phyloP scores from a whole-genome alignment of 1,140 invertebrate genomes.

The Lordiphosa mommai region DNA sequence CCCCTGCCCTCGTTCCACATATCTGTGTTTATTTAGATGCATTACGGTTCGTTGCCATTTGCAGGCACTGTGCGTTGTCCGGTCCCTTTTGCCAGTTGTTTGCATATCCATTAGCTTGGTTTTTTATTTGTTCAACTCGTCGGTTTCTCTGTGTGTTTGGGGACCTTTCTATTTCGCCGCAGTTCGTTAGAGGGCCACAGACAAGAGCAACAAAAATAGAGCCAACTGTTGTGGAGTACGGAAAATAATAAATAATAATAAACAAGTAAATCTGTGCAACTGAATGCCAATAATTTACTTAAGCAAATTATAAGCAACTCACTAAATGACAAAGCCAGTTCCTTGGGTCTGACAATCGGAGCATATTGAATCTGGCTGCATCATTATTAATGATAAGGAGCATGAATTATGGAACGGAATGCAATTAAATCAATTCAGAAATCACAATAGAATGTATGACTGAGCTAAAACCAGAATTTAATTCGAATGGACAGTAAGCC shows the following conservation, averaged over 20 bases:
- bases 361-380: conserved; percentile 1
- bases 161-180: conserved; percentile 19
- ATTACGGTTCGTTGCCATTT: conserved; percentile 51
- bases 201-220: neutral
- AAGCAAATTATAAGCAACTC: conserved; percentile 5
- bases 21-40: conserved; percentile 63
- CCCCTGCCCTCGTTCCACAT: conserved; percentile 1
- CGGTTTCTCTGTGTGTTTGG: conserved; percentile 13
- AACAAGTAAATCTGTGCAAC: conserved; percentile 20
- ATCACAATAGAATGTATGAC: too few species aligned
- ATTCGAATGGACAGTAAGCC: too few species aligned
- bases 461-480: too few species aligned
- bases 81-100: conserved; percentile 51
- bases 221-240: neutral
- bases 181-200: conserved; percentile 24
- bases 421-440: neutral
- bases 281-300: conserved; percentile 3
- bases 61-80: conserved; percentile 42
- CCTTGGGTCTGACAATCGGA: neutral
- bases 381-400: conserved; percentile 8
- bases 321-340: conserved; percentile 11
- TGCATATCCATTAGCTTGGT: conserved; percentile 54
- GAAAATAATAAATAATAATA: conserved; percentile 2
- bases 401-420: conserved; percentile 26
- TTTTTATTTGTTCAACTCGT: conserved; percentile 26